Base-by-base conservation (phyloP, 2,888 invertebrate species). In the Mantis religiosa region DNA sequence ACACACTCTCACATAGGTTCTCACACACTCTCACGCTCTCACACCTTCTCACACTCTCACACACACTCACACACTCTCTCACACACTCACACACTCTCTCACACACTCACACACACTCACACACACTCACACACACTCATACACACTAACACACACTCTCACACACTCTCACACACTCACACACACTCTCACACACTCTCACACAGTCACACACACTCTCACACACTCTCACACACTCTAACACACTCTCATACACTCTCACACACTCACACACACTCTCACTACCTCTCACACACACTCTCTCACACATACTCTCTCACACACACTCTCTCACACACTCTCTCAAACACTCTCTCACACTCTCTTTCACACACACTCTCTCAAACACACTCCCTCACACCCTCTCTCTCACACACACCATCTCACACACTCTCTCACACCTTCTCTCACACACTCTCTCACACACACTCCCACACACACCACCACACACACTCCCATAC, bases 131-230 rank as follows among this genome's bases (percentile, higher is more conserved):
- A 84, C 87, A n/a, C 85, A 28, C 87, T 41, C 84, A 27, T 87
- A 41, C 86, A 54, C 87, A 41, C 90, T 83, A 88, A 34, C 83
- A 83, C 90, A 82, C 89, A 47, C 85, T 47, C 89, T 84, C 87
- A 28, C 89, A 30, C 86, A 25, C 89, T 83, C 87, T 14, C 82
- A 30, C 87, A 82, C 85, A 83, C 71, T 14, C 83, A 54, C 85
- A 41, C 28, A 84, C 87, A 82, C 84, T 28, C 41, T 41, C 84
- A 27, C 90, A 81, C 86, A 27, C 89, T 28, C 89, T 47, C 34
- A 30, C 88, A 81, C 85, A 28, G 84, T 71, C 84, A 34, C 83
- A 34, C 87, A 47, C 87, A 8, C 83, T 82, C 28, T 82, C 83
- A 8, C 83, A 27, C 83, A 8, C 83, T 8, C n/a, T 8, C 28